Percentiles rank a stretch among this genome's conserved stretches.
Evolutionary conservation across 2,888 invertebrate genomes (phyloP).

Genomic region (Drosophila bunnanda): DNA sequence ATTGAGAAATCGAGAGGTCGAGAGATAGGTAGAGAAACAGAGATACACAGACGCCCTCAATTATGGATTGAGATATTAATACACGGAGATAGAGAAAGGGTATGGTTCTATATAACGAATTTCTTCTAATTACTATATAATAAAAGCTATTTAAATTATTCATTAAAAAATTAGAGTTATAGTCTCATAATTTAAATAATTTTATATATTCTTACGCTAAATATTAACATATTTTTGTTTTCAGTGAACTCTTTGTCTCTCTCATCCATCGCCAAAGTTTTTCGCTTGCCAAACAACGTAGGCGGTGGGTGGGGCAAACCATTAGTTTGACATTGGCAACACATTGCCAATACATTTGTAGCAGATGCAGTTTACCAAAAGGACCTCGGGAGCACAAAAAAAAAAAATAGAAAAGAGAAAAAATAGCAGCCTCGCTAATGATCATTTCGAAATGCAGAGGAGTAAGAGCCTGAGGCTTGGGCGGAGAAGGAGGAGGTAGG

Average conservation of each 20-base stretch:
- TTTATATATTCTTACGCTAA: too few species aligned
- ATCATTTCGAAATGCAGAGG: constrained; percentile 7
- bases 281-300: constrained; percentile 64
- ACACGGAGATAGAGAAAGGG: too few species aligned
- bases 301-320: constrained; percentile 38
- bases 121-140: too few species aligned
- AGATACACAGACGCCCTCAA: too few species aligned
- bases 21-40: too few species aligned
- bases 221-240: neutral
- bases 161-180: too few species aligned
- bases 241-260: constrained; percentile 33
- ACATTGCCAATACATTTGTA: constrained; percentile 78
- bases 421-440: constrained; percentile 10
- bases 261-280: constrained; percentile 40
- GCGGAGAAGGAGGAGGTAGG: neutral
- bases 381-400: constrained; percentile 13
- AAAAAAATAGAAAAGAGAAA: neutral
- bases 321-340: constrained; percentile 79
- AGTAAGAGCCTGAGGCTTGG: constrained; percentile 5
- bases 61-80: too few species aligned
- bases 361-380: constrained; percentile 63
- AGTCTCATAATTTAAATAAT: too few species aligned
- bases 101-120: too few species aligned
- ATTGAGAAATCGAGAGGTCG: too few species aligned
- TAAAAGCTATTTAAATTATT: too few species aligned